phyloP scores from a whole-genome alignment of 2,888 invertebrate genomes.

The Ophonus ardosiacus region DNA sequence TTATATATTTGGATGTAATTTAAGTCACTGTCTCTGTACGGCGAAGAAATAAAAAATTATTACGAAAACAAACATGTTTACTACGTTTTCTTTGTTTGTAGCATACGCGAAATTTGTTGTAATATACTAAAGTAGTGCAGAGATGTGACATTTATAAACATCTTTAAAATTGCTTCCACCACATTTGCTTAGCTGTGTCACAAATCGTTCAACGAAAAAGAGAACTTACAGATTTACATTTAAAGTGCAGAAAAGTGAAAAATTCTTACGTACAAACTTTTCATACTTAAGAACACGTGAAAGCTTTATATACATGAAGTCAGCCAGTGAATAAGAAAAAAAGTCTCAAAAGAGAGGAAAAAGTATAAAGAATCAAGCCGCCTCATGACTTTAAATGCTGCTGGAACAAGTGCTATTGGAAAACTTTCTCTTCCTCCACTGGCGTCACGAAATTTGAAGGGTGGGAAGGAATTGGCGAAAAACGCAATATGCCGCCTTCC shows the following conservation, averaged over 20 bases:
- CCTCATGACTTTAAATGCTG: slow-evolving; percentile 58
- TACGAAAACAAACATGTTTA: too few species aligned
- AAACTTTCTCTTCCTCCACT: slow-evolving; percentile 42
- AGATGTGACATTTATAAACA: neutral
- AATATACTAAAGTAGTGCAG: neutral
- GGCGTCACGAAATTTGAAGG: neutral
- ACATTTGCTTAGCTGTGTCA: slow-evolving; percentile 1
- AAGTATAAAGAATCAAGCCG: slow-evolving; percentile 51
- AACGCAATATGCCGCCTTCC: slow-evolving; percentile 7
- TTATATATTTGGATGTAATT: too few species aligned
- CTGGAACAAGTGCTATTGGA: slow-evolving; percentile 59
- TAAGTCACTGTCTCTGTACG: too few species aligned
- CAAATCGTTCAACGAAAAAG: slow-evolving; percentile 1
- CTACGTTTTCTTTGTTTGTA: too few species aligned
- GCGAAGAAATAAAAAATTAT: too few species aligned
- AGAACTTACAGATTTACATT: slow-evolving; percentile 27
- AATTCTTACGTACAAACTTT: slow-evolving; percentile 22
- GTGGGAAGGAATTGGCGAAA: slow-evolving; percentile 10
- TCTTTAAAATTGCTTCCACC: neutral
- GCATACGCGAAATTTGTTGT: neutral
- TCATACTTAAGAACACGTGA: slow-evolving; percentile 30
- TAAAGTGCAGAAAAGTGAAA: slow-evolving; percentile 42
- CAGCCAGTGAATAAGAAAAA: slow-evolving; percentile 26
- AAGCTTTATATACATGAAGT: slow-evolving; percentile 50
- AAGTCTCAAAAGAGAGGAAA: slow-evolving; percentile 17